Base-by-base conservation (phyloP, 2,888 invertebrate species). In the Dastarcus helophoroides region DNA sequence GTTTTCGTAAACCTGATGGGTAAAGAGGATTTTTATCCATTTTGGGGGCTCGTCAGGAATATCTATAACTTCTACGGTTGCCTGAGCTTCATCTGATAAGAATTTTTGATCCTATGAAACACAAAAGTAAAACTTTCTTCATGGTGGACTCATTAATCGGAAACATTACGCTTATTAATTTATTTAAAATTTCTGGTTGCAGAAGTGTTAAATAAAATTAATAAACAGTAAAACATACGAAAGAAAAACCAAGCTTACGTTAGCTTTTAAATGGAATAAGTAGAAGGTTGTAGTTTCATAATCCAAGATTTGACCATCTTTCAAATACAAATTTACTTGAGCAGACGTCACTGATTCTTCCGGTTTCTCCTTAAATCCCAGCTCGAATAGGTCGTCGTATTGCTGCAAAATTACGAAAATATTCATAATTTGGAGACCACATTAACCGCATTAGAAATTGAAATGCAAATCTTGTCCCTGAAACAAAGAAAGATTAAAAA, bases 41-140 rank as follows among this genome's bases (percentile, higher is more conserved):
- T 63, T 58, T 3, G 76, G 76, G 1, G 64, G 61, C n/a, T 65
- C 58, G 41, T 68, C 68, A 33, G 73, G 69, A 33, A 71, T 58
- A 46, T 76, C 75, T 10, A 60, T 56, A 2, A 76, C 73, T 59
- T 68, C 62, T 2, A 76, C 63, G 51, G 71, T 65, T 35, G 67
- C 51, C 0, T 63, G 62, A 2, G 64, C 63, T 4, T 61, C 56
- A 53, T 0, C 50, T 16, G 9, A 27, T 16, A 22, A 17, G 2
- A 4, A 11, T 10, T 22, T 17, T 14, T 22, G 9, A 8, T n/a
- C n/a, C n/a, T n/a, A n/a, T n/a, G n/a, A n/a, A n/a, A n/a, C n/a
- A n/a, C n/a, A n/a, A n/a, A n/a, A n/a, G n/a, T n/a, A n/a, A n/a
- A n/a, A n/a, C n/a, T n/a, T n/a, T n/a, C n/a, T n/a, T n/a, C n/a